These are phyloP conservation scores for Pristionchus fissidentatus DNA, from an alignment of 2,888 invertebrate species.

Conservation along the genomic window DNA sequence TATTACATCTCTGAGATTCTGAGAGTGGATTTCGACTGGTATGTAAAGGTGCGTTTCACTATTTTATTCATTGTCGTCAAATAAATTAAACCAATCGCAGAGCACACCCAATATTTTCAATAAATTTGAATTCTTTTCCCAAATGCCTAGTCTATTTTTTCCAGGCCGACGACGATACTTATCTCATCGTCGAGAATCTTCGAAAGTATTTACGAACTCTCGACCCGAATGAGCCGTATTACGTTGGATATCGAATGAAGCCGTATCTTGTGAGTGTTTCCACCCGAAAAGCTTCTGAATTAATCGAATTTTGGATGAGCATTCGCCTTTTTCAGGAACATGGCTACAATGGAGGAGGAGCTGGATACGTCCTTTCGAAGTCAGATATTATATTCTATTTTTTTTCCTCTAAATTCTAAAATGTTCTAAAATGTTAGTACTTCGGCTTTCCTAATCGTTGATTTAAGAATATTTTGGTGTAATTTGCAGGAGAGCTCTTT, in stretches of 20 bases:
- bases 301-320: neutral
- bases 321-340: too few species aligned
- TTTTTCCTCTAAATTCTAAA: too few species aligned
- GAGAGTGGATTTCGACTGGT: slow-evolving; percentile 66
- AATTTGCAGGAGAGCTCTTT: neutral
- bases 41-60: slow-evolving; percentile 59
- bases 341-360: slow-evolving; percentile 70
- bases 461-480: neutral
- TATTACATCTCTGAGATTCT: slow-evolving; percentile 61
- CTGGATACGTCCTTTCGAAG: slow-evolving; percentile 64
- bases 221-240: slow-evolving; percentile 60
- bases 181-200: slow-evolving; percentile 66
- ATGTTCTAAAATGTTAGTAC: too few species aligned
- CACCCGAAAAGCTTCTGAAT: too few species aligned
- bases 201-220: slow-evolving; percentile 55
- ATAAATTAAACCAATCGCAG: neutral
- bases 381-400: slow-evolving; percentile 49
- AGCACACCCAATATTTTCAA: neutral
- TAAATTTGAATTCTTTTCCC: neutral
- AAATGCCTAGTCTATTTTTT: neutral
- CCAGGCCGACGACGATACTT: slow-evolving; percentile 70
- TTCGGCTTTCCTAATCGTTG: neutral
- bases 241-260: slow-evolving; percentile 64
- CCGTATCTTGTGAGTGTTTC: slow-evolving; percentile 58
- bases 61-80: neutral